Evolutionary conservation across 2,888 invertebrate genomes (phyloP).

Genomic region (Yponomeuta cagnagella): DNA sequence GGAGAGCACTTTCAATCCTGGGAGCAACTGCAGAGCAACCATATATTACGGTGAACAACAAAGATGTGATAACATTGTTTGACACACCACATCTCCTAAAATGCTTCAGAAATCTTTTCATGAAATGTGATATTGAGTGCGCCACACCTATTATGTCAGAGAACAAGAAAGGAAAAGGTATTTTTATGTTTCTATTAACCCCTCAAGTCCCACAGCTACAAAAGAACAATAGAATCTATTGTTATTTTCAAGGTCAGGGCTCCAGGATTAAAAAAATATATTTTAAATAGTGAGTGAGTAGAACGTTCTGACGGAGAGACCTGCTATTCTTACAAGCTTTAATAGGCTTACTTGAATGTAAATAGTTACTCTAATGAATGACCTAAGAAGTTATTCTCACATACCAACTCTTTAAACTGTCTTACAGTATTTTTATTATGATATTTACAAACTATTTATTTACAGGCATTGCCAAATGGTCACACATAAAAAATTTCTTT

Average conservation of each 20-base stretch:
- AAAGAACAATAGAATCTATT: too few species aligned
- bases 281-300: too few species aligned
- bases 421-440: too few species aligned
- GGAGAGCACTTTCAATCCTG: constrained; percentile 7
- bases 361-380: too few species aligned
- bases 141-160: constrained; percentile 5
- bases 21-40: constrained; percentile 14
- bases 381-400: too few species aligned
- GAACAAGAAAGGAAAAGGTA: constrained; percentile 8
- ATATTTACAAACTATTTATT: background rate
- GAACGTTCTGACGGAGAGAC: too few species aligned
- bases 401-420: too few species aligned
- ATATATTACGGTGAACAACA: background rate
- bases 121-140: constrained; percentile 17
- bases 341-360: too few species aligned
- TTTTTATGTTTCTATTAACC: background rate
- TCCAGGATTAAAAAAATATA: too few species aligned
- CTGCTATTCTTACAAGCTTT: too few species aligned
- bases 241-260: too few species aligned
- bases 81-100: constrained; percentile 17
- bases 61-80: constrained; percentile 13
- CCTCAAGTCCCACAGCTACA: too few species aligned
- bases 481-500: constrained; percentile 13
- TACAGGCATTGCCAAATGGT: constrained; percentile 6
- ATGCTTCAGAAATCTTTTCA: constrained; percentile 17